Evolutionary conservation across 2,797 vertebrate species (phyloP), one percentile per base, ranked within the genome.

Genomic region (Scolopax bukidnonensis): DNA sequence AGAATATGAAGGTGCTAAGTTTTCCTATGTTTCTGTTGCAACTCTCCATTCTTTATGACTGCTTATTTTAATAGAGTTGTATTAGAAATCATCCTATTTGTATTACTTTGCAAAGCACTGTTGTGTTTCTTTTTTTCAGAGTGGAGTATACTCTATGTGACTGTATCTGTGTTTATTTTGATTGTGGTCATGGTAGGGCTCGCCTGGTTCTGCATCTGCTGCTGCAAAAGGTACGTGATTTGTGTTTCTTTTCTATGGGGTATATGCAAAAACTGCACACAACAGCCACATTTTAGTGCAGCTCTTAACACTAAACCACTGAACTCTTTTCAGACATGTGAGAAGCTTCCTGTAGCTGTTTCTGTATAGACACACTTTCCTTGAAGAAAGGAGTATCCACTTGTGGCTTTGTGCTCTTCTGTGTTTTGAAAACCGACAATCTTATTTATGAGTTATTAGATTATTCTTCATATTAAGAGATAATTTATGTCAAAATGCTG

Each of bases 81-180:
- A 18, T 67, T 88, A 59, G 50, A 90, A 89, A 41, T 89, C 47
- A 15, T 6, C 45, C 12, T 79, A 4, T 56, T 56, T 5, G 4
- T 70, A 25, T 40, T 48, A 30, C 33, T 76, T 73, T 51, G 93
- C 30, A 69, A 71, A 81, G 7, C 10, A 36, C 38, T 90, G 32
- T 54, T 92, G 50, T 70, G 4, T 94, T 96, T 94, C 90, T 77
- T 96, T 93, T 93, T 96, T 97, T 70, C 98, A 99, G 99, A 99
- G 85, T 99, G 99, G 99, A 98, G 98, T 71, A 94, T 99, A 32
- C 98, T 99, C 77, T 99, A 98, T 50, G 98, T 99, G 85, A 97
- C 98, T 60, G 94, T 98, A 25, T 97, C 97, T 96, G 97, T 97
- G 93, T 98, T 99, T 69, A 76, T 98, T 81, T 97, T 98, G 24